Evolutionary conservation across 2,797 vertebrate species (phyloP).

Genomic region (Myotis findleyi): DNA sequence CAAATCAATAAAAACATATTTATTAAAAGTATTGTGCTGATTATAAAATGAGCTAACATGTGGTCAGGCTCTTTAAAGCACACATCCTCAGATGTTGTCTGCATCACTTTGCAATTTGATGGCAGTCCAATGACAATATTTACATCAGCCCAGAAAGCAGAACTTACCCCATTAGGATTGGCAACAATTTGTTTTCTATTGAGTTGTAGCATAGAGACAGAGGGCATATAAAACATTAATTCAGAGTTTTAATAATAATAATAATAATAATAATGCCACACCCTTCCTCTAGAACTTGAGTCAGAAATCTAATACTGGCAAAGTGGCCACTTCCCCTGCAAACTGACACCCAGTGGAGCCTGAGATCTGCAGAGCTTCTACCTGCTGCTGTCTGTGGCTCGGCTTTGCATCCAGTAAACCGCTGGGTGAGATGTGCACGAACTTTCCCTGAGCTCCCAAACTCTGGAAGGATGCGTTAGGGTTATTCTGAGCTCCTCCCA

Average conservation of each 20-base stretch:
- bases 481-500: not conserved
- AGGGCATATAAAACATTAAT: not conserved
- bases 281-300: not conserved
- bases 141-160: not conserved
- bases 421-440: not conserved
- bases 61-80: not conserved
- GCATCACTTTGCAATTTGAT: not conserved
- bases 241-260: not conserved
- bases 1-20: too few species aligned
- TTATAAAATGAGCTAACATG: not conserved
- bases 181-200: not conserved
- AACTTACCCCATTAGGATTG: not conserved
- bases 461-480: not conserved
- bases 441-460: too few species aligned
- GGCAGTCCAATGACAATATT: not conserved
- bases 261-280: not conserved
- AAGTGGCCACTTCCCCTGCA: not conserved
- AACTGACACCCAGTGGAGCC: not conserved
- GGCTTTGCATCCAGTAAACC: not conserved
- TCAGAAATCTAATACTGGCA: not conserved
- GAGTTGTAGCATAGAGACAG: not conserved
- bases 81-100: not conserved
- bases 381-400: not conserved
- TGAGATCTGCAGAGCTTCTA: not conserved
- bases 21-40: too few species aligned